Base-by-base conservation (phyloP, 2,888 invertebrate genomes). In the Microctonus aethiopoides region DNA sequence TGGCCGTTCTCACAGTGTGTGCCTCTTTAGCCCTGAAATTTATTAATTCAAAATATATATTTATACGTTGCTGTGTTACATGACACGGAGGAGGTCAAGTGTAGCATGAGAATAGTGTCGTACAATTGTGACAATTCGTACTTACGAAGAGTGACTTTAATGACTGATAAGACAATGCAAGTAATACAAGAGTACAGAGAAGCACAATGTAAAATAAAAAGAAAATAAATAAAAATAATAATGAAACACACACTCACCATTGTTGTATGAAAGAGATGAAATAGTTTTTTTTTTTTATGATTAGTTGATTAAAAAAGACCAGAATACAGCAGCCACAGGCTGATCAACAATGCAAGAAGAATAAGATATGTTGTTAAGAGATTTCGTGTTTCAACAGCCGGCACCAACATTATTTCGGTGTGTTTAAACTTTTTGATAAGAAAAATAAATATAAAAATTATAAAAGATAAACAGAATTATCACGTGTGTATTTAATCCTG, bases 311-410 rank as follows among this genome's bases (percentile, higher is more conserved):
- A 87, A 74, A 86, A 85, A 67, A 91, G 79, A 72, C 92, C 92
- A 24, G 92, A 90, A 85, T 93, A 93, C 73, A 93, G 88, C 51
- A 92, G 86, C 91, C 92, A 93, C 64, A 93, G 88, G 68, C 91
- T 89, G 79, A 91, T 89, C 67, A 93, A 87, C 51, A 93, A 88
- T 54, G 91, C 87, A 78, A 92, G 89, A 84, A 93, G 87, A 84
- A 93, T 92, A 79, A 91, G 86, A 83, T 92, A 93, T 77, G 93
- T 93, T 82, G 92, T 91, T 80, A 92, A 88, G 75, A 93, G 89
- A 85, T 89, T 92, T 74, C 89, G 89, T 72, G 91, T 90, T 88
- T 93, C 92, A 76, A 80, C 77, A 16, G 77, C 77, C 51, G 79
- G 71, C 60, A 77, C 74, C 63, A 82, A 80, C 79, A 83, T 83